phyloP scores from a whole-genome alignment of 37 sponge, comb jelly and placozoan species.

The Aplysina aerophoba region DNA sequence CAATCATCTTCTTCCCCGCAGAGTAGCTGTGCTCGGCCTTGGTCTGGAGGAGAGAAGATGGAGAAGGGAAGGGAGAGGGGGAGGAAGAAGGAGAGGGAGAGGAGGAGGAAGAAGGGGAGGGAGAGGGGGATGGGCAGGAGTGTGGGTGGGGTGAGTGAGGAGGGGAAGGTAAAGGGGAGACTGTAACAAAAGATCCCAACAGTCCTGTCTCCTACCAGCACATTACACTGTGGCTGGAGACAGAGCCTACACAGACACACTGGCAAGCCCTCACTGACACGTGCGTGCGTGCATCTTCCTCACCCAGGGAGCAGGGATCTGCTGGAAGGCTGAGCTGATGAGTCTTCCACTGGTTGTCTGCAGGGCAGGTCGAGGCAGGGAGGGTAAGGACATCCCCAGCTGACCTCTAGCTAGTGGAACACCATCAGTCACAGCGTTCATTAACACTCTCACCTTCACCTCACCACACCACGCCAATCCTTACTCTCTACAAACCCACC shows the following conservation, averaged over 20 bases:
- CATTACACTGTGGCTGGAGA: too few species aligned
- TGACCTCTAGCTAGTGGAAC: background rate
- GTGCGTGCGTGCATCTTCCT: too few species aligned
- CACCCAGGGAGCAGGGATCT: background rate
- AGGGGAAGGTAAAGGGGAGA: background rate
- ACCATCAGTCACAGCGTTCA: background rate
- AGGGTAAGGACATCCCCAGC: background rate
- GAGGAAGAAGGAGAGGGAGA: background rate
- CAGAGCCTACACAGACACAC: too few species aligned
- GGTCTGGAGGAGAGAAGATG: background rate
- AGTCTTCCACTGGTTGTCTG: background rate
- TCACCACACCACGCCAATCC: conserved; percentile 4
- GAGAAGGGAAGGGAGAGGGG: conserved; percentile 13
- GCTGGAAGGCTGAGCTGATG: conserved; percentile 4
- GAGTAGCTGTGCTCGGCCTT: conserved; percentile 45
- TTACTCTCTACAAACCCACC: background rate
- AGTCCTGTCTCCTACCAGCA: too few species aligned
- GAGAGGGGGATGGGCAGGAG: background rate
- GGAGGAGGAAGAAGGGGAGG: background rate
- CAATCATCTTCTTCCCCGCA: conserved; percentile 60
- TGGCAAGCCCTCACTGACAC: too few species aligned
- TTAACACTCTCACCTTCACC: too few species aligned
- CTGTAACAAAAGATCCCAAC: too few species aligned
- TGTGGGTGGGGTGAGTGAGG: background rate
- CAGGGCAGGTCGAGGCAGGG: background rate